Evolutionary conservation across 1,140 invertebrate genomes (phyloP), one percentile per base, ranked within the genome.

Genomic region (Mesaphorura yosii): DNA sequence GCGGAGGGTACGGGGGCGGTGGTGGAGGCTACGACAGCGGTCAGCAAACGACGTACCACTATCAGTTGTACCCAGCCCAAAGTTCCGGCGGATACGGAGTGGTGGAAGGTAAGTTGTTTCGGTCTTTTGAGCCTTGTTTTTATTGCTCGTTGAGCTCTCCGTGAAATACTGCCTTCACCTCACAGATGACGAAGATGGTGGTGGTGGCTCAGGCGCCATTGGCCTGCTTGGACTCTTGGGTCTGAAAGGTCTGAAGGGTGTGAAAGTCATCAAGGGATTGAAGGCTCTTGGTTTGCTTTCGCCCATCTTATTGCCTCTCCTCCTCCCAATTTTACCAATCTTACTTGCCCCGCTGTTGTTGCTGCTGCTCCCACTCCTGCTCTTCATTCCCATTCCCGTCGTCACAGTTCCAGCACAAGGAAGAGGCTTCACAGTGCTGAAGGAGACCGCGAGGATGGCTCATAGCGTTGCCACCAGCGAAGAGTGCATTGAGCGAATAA

Each of bases 371-470:
- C 46, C 46, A 3, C 6, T 48, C 5, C 5, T 48, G 17, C 29
- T 48, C 4, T 14, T 48, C 46, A 37, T 48, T 17, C 5, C 46
- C 5, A 48, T 48, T 34, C 46, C 46, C 5, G 25, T 48, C 46
- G 4, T 48, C 25, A 34, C 29, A 31, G 7, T 34, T 10, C 46
- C 15, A 34, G 46, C 28, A 34, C 31, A n/a, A 34, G n/a, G 31
- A 34, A 34, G 31, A 10, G 10, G 10, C n/a, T 34, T n/a, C n/a
- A n/a, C n/a, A n/a, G n/a, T n/a, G n/a, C n/a, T 10, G 31, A 34
- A n/a, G n/a, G 31, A 34, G n/a, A 34, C 31, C n/a, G 31, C 20
- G 5, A 27, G 46, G 20, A 48, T 26, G 4, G 29, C 22, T 26
- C 46, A 48, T 19, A 31, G 37, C 10, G 20, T 22, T 14, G n/a